Evolutionary conservation across 2,888 invertebrate genomes (phyloP), one percentile per base, ranked within the genome.

Genomic region (Microchrysa polita): DNA sequence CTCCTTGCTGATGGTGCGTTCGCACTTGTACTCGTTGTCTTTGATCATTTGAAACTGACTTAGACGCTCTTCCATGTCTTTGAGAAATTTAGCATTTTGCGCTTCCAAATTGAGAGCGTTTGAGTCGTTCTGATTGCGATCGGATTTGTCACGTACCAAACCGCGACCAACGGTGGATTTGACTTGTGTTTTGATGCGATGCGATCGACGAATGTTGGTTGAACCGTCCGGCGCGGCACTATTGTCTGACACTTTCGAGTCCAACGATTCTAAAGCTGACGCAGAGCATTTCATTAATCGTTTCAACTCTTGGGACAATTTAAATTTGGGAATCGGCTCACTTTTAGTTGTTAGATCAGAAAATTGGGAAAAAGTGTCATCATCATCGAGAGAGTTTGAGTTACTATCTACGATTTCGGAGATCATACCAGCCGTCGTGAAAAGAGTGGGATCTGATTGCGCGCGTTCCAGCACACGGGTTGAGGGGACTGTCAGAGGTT

Each of bases 1-100:
- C 83, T 97, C 96, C 81, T 94, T 96, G 83, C 94, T 95, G 74
- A 92, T 90, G 83, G 92, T 92, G 82, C 95, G 89, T 78, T 95
- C 95, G 81, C 89, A 89, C 75, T 94, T 88, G 85, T 96, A 97
- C 76, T 93, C 88, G 86, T 97, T 97, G 82, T 96, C 96, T 71
- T 90, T 90, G 65, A 97, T 88, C 79, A 91, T 89, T 76, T 92
- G 90, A 84, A 93, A 97, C 79, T 91, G 91, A 75, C 91, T 92
- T 77, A 94, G 87, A 0, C 84, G 80, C 53, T 83, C 83, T 59
- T 82, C 81, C 79, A 90, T 88, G 79, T 81, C 81, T 72, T 84
- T 83, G 0, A 84, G 78, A 14, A 83, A 84, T 72, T 82, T 81
- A 0, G 82, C 82, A 67, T 84, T 84, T 59, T 81, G 81, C 0